Evolutionary conservation across 2,113 vertebrate species (phyloP).

Genomic region (Phocoena phocoena): DNA sequence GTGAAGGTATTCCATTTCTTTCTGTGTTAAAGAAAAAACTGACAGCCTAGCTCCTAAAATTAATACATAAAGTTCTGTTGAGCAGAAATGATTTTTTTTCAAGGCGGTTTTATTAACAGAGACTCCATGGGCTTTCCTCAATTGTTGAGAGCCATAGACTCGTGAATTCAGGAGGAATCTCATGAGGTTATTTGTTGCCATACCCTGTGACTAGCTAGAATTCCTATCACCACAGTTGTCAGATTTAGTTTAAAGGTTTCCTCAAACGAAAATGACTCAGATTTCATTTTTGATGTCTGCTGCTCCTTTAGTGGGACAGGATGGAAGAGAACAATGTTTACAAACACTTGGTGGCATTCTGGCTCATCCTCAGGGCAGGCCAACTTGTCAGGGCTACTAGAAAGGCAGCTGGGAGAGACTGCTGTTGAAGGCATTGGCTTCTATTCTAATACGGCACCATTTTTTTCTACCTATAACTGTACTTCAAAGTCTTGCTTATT

Average conservation of each 20-base stretch:
- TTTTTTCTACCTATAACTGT: neutral
- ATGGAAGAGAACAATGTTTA: neutral
- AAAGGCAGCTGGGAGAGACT: no score
- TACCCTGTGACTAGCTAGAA: neutral
- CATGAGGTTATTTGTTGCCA: neutral
- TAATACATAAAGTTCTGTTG: conserved; percentile 69
- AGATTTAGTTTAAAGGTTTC: neutral
- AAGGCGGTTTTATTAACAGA: neutral
- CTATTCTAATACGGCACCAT: neutral
- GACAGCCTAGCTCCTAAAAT: conserved; percentile 66
- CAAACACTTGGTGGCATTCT: neutral
- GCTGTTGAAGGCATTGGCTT: neutral
- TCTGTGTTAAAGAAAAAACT: conserved; percentile 5
- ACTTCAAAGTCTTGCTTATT: neutral
- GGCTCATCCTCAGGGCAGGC: neutral
- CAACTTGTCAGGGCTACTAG: no score
- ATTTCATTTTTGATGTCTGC: neutral
- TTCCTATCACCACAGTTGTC: neutral
- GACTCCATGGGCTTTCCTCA: neutral
- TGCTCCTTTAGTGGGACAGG: neutral
- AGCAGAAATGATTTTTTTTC: conserved; percentile 49
- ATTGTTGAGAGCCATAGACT: neutral
- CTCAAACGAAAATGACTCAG: neutral
- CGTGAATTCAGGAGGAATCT: neutral
- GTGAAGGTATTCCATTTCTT: conserved; percentile 69